Conservation (phyloP, 2,113 vertebrate genomes). For the Stegastes partitus region DNA sequence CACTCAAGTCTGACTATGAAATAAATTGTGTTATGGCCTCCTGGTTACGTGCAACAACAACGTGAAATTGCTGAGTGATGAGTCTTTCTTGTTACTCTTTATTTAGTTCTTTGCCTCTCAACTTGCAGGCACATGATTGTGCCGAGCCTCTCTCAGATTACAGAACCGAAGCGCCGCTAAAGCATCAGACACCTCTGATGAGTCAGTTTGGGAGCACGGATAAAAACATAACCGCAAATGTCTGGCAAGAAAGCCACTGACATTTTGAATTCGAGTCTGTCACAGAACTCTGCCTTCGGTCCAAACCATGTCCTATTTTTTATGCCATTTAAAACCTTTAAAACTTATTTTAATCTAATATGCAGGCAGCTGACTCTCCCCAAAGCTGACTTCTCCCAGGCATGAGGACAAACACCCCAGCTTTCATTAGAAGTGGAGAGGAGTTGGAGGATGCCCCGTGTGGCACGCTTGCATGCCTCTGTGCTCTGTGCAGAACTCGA, state of each 20-base stretch:
- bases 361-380: background rate
- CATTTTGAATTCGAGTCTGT: conserved; percentile 69
- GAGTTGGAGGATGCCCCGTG: conserved; percentile 39
- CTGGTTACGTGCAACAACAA: conserved; percentile 28
- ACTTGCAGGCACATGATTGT: conserved; percentile 1
- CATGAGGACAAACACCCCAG: conserved; percentile 41
- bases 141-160: conserved; percentile 35
- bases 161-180: conserved; percentile 15
- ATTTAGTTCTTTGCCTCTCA: conserved; percentile 22
- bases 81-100: conserved; percentile 3
- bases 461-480: conserved; percentile 47
- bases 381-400: conserved; percentile 41
- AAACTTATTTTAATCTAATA: conserved; percentile 31
- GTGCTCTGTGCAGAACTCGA: conserved; percentile 54
- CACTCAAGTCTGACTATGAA: conserved; percentile 23
- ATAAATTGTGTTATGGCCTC: conserved; percentile 13
- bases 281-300: conserved; percentile 46
- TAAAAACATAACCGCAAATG: conserved; percentile 7
- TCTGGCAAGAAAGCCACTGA: conserved; percentile 56
- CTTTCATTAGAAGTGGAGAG: conserved; percentile 44
- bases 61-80: conserved; percentile 27
- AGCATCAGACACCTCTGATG: conserved; percentile 53
- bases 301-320: conserved; percentile 54
- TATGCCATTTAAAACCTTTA: conserved; percentile 51
- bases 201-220: conserved; percentile 46